Evolutionary conservation across 2,888 invertebrate species (phyloP), one percentile per base, ranked within the genome.

Genomic region (Tetheella fluctuosa): DNA sequence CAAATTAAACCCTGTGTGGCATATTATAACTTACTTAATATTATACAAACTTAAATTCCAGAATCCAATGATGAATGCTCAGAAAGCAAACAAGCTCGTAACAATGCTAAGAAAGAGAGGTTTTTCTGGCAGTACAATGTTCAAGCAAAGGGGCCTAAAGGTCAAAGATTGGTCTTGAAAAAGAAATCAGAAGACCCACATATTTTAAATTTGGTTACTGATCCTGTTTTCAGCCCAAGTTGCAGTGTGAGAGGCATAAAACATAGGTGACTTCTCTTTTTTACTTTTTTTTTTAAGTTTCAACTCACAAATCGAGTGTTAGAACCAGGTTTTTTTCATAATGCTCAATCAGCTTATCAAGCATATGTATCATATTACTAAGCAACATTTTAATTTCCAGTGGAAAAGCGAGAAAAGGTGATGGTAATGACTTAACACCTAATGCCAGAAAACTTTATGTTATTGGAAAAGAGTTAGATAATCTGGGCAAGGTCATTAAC

Each of bases 61-160:
- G 96, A 96, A 79, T 95, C 95, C 17, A 95, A 95, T 80, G 95
- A 95, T 70, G 95, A 95, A 64, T 90, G 93, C 42, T 87, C 94
- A 62, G 94, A 94, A 80, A 82, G 83, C 61, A 91, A 89, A 79
- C 86, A 93, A 64, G 81, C 88, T 23, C 80, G 91, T 15, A 81
- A 81, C 30, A 81, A 71, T 66, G 86, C 90, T 58, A 97, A 97
- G 85, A 97, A 96, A 73, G 98, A 98, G 80, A 94, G 96, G 64
- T 99, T 95, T 89, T 99, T 99, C 86, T 99, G 99, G 99, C 99
- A 99, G 86, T 99, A 99, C 88, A 99, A 99, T 93, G 98, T 99
- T 0, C 99, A 99, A 90, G 97, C 99, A 1, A 98, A 99, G 90
- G 99, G 99, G 1, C 98, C 99, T 6, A 98, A 99, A 91, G 98